phyloP scores from a whole-genome alignment of 35 echinoderm and acorn worm genomes.

The Ptychodera flava region DNA sequence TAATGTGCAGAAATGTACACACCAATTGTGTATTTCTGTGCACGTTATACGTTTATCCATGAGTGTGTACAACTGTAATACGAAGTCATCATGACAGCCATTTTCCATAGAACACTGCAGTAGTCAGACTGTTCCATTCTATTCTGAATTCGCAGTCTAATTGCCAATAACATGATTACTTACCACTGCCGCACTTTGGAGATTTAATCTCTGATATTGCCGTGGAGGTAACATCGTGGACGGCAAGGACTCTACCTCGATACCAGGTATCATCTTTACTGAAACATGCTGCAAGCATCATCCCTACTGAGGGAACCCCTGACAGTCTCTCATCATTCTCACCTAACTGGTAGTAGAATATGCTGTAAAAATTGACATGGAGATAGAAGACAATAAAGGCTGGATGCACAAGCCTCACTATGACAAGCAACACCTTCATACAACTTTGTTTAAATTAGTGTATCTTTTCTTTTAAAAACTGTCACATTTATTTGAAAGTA shows the following conservation, averaged over 20 bases:
- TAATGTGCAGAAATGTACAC: too few relatives aligned
- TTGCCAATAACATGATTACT: too few relatives aligned
- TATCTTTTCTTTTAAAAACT: not conserved
- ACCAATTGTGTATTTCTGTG: too few relatives aligned
- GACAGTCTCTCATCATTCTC: not conserved
- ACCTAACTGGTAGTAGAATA: not conserved
- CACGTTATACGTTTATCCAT: too few relatives aligned
- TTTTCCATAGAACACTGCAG: too few relatives aligned
- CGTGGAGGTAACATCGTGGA: not conserved
- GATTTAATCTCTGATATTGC: not conserved
- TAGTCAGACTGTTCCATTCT: too few relatives aligned
- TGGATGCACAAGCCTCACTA: not conserved
- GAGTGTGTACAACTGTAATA: too few relatives aligned
- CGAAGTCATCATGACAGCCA: too few relatives aligned
- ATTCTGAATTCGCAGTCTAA: too few relatives aligned
- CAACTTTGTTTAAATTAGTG: not conserved
- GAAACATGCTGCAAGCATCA: slow-evolving; percentile 45
- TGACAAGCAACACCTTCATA: not conserved
- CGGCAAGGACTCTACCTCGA: slow-evolving; percentile 37
- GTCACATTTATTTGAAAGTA: not conserved
- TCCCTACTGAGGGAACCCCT: slow-evolving; percentile 14
- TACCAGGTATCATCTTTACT: slow-evolving; percentile 60
- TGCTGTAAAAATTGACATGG: not conserved
- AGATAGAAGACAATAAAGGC: not conserved
- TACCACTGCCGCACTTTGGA: too few relatives aligned